phyloP scores from a whole-genome alignment of 2,797 vertebrate species.

The Mionectes olivaceus region DNA sequence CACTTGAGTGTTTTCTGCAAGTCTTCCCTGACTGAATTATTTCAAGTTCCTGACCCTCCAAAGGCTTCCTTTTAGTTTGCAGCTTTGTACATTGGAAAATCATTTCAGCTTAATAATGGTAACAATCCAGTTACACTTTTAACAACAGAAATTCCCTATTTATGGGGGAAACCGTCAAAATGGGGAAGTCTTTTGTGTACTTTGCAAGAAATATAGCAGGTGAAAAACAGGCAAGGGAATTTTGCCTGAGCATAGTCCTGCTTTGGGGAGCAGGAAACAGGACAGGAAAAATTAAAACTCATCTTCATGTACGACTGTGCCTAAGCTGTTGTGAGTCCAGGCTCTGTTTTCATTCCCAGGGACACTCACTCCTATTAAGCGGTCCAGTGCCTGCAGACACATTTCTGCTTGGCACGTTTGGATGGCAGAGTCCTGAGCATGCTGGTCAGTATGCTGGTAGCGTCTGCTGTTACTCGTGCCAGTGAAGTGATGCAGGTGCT shows the following conservation, averaged over 20 bases:
- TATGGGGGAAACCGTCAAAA: background rate
- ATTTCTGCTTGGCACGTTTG: background rate
- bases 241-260: accelerated
- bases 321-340: accelerated
- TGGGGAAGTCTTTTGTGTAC: background rate
- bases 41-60: background rate
- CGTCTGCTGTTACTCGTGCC: background rate
- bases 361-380: accelerated
- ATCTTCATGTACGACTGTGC: accelerated
- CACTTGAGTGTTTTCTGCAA: background rate
- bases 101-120: background rate
- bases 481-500: background rate
- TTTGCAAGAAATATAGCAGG: background rate
- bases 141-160: background rate
- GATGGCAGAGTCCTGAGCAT: background rate
- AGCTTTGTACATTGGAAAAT: background rate
- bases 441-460: background rate
- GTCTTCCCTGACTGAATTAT: background rate
- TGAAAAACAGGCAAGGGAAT: background rate
- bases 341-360: background rate
- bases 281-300: background rate
- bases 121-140: background rate
- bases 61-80: background rate
- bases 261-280: background rate
- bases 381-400: accelerated